Evolutionary conservation across 2,113 vertebrate genomes (phyloP), one percentile per base, ranked within the genome.

Genomic region (Dendropsophus ebraccatus): DNA sequence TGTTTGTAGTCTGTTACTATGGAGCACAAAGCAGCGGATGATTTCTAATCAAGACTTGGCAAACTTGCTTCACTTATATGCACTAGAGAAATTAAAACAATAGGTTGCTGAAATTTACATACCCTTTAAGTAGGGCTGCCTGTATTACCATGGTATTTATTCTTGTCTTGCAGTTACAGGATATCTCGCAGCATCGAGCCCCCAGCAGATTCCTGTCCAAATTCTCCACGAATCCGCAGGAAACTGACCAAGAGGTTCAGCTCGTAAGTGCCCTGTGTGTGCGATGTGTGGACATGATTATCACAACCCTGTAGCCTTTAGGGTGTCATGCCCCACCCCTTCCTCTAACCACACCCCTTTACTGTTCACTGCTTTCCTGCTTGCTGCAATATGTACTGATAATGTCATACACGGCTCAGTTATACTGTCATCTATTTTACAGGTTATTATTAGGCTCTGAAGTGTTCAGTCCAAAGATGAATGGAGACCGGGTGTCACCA

Each of bases 151-250:
- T n/a, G n/a, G n/a, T n/a, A n/a, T 32, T 23, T 37, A n/a, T 32
- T 79, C 32, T 49, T 91, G 88, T 35, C 28, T 54, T 91, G 89
- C 87, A 97, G 96, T 89, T 96, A 97, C 86, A 93, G 93, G 13
- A 84, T 96, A 21, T 97, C 96, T 25, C 87, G 94, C 17, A 91
- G 95, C 19, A 91, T 97, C 50, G 96, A 97, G 91, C 96, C 95
- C 0, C 96, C 96, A 0, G 91, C 95, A 0, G 95, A 97, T 88
- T 94, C 94, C 12, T 96, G 95, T 84, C 96, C 96, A 80, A 93
- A 84, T 70, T 97, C 96, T 45, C 96, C 96, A 13, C 90, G 87
- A 7, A 74, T 90, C 47, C 93, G 94, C 89, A 93, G 94, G 76
- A 92, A 93, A 8, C 90, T 96, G 73, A 90, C 91, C 10, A 97